Evolutionary conservation across 2,113 vertebrate species (phyloP).

Genomic region (Megatriorchis doriae): DNA sequence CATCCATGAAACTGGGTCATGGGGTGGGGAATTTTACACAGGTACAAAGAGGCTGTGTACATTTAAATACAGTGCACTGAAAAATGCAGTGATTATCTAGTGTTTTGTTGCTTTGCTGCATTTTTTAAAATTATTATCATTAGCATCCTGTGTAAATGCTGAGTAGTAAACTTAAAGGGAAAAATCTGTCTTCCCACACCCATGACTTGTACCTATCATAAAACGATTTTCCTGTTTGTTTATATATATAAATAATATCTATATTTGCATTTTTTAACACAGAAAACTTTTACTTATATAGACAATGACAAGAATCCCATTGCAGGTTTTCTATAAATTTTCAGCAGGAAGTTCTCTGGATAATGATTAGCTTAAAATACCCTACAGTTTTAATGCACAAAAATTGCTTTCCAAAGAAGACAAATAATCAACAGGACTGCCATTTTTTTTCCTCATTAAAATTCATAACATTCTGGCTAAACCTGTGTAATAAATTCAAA

Average conservation of each 20-base stretch:
- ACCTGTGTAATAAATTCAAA: background rate
- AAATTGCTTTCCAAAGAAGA: background rate
- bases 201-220: background rate
- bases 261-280: background rate
- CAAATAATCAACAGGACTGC: background rate
- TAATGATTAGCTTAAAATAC: background rate
- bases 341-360: background rate
- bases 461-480: background rate
- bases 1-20: background rate
- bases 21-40: background rate
- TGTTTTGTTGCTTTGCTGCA: background rate
- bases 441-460: background rate
- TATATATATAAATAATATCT: background rate
- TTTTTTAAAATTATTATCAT: background rate
- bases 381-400: background rate
- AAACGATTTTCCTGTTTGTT: background rate
- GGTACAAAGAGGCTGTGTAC: accelerated
- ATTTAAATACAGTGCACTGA: background rate
- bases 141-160: background rate
- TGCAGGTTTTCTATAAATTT: background rate
- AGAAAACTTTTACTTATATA: background rate
- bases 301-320: background rate
- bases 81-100: background rate
- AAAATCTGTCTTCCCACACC: background rate
- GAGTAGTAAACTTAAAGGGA: background rate